phyloP scores from a whole-genome alignment of 2,888 invertebrate genomes.

The Subacronicta megacephala region DNA sequence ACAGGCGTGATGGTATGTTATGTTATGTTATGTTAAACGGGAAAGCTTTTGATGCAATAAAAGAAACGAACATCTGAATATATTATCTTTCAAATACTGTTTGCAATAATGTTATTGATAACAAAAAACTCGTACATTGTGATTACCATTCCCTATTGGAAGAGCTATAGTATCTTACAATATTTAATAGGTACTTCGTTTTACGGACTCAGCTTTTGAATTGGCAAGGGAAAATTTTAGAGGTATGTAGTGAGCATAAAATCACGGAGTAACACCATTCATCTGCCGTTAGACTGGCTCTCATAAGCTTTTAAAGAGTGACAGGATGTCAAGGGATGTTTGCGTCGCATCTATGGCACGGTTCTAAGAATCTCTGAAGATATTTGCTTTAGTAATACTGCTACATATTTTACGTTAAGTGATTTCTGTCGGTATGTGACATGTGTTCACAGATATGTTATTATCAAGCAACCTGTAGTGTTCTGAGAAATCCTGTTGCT shows the following conservation, averaged over 20 bases:
- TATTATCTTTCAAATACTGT: constrained; percentile 7
- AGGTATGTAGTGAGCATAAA: constrained; percentile 5
- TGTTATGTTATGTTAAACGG: no score
- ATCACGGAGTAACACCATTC: constrained; percentile 22
- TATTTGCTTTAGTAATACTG: constrained; percentile 28
- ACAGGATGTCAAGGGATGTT: constrained; percentile 39
- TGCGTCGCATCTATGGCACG: constrained; percentile 11
- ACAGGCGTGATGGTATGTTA: no score
- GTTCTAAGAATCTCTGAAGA: constrained; percentile 27
- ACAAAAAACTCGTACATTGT: no score
- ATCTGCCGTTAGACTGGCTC: constrained; percentile 36
- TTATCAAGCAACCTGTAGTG: constrained; percentile 19
- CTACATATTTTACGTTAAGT: constrained; percentile 29
- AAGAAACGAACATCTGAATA: constrained; percentile 3
- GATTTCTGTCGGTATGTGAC: constrained; percentile 26
- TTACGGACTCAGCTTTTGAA: no score
- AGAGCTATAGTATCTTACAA: no score
- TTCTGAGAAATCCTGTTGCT: constrained; percentile 28
- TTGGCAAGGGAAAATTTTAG: constrained; percentile 27
- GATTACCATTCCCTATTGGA: no score
- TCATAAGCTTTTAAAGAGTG: constrained; percentile 35
- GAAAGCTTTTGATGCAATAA: constrained; percentile 12
- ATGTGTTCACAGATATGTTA: constrained; percentile 1
- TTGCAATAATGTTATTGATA: no score
- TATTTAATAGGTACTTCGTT: no score